These are phyloP conservation scores for Apodemia hepburni DNA, from an alignment of 2,888 invertebrate genomes.

Conservation along the genomic window DNA sequence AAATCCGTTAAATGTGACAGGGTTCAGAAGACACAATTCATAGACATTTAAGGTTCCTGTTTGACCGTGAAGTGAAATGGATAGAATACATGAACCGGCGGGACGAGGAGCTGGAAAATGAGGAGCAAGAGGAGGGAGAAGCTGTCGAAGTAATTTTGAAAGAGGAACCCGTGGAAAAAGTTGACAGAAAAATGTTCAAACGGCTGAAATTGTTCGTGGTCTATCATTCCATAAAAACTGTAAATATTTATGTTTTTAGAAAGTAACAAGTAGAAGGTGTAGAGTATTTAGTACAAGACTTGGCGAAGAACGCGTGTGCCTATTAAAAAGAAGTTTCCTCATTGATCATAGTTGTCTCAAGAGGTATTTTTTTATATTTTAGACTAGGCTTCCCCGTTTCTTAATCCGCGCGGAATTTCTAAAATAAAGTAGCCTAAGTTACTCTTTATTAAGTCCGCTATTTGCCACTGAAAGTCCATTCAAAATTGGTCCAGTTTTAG, in stretches of 20 bases:
- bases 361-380: no score
- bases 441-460: no score
- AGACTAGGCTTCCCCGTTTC: no score
- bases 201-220: constrained; percentile 59
- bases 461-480: no score
- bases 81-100: constrained; percentile 42
- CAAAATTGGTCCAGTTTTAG: no score
- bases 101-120: constrained; percentile 40
- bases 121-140: constrained; percentile 34
- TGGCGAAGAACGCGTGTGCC: no score
- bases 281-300: no score
- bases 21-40: constrained; percentile 73
- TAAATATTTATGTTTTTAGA: constrained; percentile 35
- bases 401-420: no score
- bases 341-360: no score
- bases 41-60: constrained; percentile 60
- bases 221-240: constrained; percentile 68
- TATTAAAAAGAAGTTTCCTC: no score
- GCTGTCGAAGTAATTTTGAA: constrained; percentile 37
- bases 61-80: constrained; percentile 51
- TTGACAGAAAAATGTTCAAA: constrained; percentile 52
- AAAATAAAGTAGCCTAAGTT: no score
- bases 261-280: neutral
- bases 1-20: constrained; percentile 36
- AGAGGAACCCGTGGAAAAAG: constrained; percentile 33